phyloP scores from a whole-genome alignment of 2,888 invertebrate genomes.

The Hymenopus coronatus region DNA sequence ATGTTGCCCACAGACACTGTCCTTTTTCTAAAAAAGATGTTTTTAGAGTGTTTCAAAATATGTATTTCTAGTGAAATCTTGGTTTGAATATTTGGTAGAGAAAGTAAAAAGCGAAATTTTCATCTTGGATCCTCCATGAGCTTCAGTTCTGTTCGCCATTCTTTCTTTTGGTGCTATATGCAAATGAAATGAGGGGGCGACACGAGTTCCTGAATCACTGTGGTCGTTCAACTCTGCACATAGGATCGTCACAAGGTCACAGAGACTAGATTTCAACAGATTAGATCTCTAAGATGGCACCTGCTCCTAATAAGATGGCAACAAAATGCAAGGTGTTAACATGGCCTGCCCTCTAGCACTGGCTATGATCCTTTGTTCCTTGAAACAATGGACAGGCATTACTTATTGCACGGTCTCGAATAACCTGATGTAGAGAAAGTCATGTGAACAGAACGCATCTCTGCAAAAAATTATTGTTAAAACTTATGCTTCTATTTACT shows the following conservation, averaged over 20 bases:
- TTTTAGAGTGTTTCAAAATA: too few relatives aligned
- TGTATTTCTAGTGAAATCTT: too few relatives aligned
- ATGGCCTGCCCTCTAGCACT: neutral
- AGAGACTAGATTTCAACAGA: neutral
- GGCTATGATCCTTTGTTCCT: neutral
- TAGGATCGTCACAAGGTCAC: neutral
- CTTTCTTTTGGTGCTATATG: neutral
- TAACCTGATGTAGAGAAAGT: too few relatives aligned
- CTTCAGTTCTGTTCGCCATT: too few relatives aligned
- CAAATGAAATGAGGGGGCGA: neutral
- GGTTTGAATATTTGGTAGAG: too few relatives aligned
- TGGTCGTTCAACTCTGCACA: neutral
- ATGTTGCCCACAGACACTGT: too few relatives aligned
- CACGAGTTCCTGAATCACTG: neutral
- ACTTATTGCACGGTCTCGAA: neutral
- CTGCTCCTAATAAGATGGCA: neutral
- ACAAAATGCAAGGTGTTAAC: neutral
- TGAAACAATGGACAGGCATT: neutral
- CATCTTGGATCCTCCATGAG: too few relatives aligned
- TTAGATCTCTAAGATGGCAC: neutral
- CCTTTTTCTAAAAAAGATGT: too few relatives aligned
- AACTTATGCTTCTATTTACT: too few relatives aligned
- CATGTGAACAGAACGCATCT: too few relatives aligned
- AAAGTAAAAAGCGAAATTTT: too few relatives aligned
- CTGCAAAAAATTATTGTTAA: too few relatives aligned